Base-by-base conservation (phyloP, 2,113 vertebrate species). In the Chrysochloris asiatica region DNA sequence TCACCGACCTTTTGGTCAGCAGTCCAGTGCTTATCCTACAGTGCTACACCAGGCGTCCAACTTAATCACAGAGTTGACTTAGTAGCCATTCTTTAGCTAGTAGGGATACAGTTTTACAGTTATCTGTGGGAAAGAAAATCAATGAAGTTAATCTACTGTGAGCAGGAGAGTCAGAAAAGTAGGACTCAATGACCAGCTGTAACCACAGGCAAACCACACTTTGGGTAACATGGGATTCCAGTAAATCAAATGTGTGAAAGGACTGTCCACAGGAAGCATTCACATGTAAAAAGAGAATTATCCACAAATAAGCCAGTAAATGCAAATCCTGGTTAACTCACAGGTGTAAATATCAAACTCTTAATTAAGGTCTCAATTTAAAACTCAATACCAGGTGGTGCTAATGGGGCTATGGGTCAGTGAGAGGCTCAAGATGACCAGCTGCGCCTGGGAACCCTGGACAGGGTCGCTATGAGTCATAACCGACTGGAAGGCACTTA, bases 161-260 rank as follows among this genome's bases (percentile, higher is more conserved):
- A 78, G 28, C 47, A 36, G 38, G 47, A 36, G 7, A 69, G 67
- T 45, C 50, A 72, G n/a, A n/a, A 6, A 38, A 43, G 88, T 76
- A 88, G 94, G 59, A 9, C 17, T 36, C 48, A 30, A 79, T 65
- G 73, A 76, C 61, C 45, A 80, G 86, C 71, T 47, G 24, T 79
- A 79, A 93, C 89, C 88, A 59, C 22, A 47, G 88, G 88, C 92
- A 84, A 79, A 65, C 48, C 47, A 71, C 5, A 50, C 33, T 4
- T 28, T 38, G 43, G 63, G 6, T 85, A 6, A 36, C 48, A 6
- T 3, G 1, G 75, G 59, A 28, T 28, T 67, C 47, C 14, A 13
- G n/a, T 1, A 30, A 45, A 69, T 48, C 86, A 65, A 8, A 10
- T 1, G 41, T 63, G 56, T 52, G 22, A 67, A 30, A 63, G 38